Evolutionary conservation across 2,797 vertebrate species (phyloP), one percentile per base, ranked within the genome.

Genomic region (Coilia nasus): DNA sequence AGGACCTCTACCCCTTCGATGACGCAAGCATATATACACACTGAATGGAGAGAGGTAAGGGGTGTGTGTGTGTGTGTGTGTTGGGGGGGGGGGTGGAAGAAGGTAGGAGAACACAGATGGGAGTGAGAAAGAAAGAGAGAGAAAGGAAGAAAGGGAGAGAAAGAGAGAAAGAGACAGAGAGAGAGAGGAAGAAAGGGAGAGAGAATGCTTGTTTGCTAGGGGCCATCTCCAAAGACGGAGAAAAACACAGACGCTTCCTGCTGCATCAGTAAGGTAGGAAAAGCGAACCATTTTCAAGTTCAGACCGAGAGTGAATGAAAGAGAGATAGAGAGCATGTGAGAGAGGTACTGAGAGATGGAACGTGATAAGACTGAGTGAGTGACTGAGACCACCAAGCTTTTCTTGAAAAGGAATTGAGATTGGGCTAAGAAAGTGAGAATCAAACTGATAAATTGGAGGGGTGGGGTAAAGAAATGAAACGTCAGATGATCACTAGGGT

Each of bases 121-220:
- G 78, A 86, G 21, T 21, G 56, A 59, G 60, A 59, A 93, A 93
- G 93, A 91, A 90, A 90, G 91, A 92, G 92, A 92, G 90, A 92
- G 92, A 89, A 89, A 92, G 89, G 92, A 88, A 89, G 90, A 88
- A 88, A 88, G 88, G 89, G 87, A 88, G 46, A 50, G 67, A 80
- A 21, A 41, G 46, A 15, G 80, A 44, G 47, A 19, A 15, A 54
- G 54, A 35, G 81, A 28, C 4, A 75, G 86, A 71, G 84, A 89
- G 59, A 86, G 44, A 80, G 15, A 21, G 2, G 1, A 35, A 21
- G 44, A 56, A 15, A 82, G 60, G 41, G 31, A 84, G 64, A 82
- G 56, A 46, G 25, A 81, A 64, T 46, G 67, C 59, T 59, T 81
- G 57, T 41, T 71, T 47, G 80, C 28, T 54, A 62, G 15, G 50